Conservation (phyloP, 2,888 invertebrate species). For the Tortricodes alternella region DNA sequence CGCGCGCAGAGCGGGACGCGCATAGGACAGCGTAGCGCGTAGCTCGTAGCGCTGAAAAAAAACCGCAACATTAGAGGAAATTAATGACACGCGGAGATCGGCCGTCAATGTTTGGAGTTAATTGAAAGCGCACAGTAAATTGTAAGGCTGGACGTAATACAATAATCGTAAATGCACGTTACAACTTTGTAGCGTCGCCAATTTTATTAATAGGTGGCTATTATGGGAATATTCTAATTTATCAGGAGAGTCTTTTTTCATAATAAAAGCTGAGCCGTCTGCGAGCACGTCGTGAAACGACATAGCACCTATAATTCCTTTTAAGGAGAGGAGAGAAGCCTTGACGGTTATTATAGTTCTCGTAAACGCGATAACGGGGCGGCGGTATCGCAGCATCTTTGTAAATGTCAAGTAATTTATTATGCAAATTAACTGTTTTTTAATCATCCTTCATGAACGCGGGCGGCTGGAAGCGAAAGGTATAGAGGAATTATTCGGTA, state of each 20-base stretch:
- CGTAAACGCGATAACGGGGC: conserved; percentile 16
- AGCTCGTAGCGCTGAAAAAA: conserved; percentile 51
- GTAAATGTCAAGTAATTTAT: conserved; percentile 42
- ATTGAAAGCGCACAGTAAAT: conserved; percentile 43
- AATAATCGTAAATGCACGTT: conserved; percentile 26
- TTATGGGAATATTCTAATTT: conserved; percentile 40
- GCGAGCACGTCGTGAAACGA: conserved; percentile 13
- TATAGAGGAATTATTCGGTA: conserved; percentile 27
- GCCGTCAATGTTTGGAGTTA: conserved; percentile 45
- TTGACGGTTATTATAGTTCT: conserved; percentile 25
- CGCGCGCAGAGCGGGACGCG: conserved; percentile 50
- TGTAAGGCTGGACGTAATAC: conserved; percentile 37
- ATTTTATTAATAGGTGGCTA: conserved; percentile 35
- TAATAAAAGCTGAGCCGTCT: not conserved
- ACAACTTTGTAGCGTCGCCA: conserved; percentile 40
- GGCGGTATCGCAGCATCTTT: conserved; percentile 31
- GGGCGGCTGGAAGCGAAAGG: conserved; percentile 41
- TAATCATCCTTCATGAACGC: conserved; percentile 38
- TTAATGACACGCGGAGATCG: conserved; percentile 43
- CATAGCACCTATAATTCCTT: conserved; percentile 17
- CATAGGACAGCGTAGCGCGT: conserved; percentile 52
- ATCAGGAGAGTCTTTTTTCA: conserved; percentile 21
- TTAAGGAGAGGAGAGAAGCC: conserved; percentile 19
- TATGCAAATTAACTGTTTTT: conserved; percentile 48
- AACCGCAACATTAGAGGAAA: conserved; percentile 40